phyloP scores from a whole-genome alignment of 2,113 vertebrate species.

The Microcebus lehilahytsara region DNA sequence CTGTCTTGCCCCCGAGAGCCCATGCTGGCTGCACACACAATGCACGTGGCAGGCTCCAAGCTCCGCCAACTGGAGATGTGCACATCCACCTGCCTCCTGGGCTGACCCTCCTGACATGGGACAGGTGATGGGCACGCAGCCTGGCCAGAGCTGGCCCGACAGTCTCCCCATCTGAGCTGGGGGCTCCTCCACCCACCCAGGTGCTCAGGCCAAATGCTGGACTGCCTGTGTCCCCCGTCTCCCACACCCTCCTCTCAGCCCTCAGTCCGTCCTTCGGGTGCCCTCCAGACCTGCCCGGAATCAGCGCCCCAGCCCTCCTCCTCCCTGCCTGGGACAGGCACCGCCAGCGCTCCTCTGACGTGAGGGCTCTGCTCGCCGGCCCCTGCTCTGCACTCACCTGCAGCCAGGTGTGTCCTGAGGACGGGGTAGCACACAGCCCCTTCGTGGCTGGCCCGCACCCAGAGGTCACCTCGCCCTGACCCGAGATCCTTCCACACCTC shows the following conservation, averaged over 20 bases:
- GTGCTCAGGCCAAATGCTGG: neutral
- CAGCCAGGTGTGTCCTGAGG: neutral
- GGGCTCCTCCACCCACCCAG: neutral
- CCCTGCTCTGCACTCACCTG: neutral
- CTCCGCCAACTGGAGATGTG: rapidly evolving
- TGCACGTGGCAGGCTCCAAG: rapidly evolving
- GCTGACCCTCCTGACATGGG: neutral
- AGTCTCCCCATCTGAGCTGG: neutral
- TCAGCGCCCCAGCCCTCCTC: too few relatives aligned
- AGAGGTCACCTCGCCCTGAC: neutral
- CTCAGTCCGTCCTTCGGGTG: neutral
- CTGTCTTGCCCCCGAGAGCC: neutral
- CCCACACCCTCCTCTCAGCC: neutral
- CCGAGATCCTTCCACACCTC: too few relatives aligned
- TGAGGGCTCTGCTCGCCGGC: rapidly evolving
- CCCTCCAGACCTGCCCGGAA: neutral
- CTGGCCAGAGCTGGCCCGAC: too few relatives aligned
- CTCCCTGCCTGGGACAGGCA: neutral
- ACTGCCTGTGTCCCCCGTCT: neutral
- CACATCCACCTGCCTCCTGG: neutral
- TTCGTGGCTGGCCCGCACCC: neutral
- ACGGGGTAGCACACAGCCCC: neutral
- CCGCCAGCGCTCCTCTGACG: rapidly evolving
- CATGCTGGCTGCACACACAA: neutral
- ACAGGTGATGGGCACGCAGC: neutral